Evolutionary conservation across 1,140 invertebrate species (phyloP).

Genomic region (Epicauta chinensis): DNA sequence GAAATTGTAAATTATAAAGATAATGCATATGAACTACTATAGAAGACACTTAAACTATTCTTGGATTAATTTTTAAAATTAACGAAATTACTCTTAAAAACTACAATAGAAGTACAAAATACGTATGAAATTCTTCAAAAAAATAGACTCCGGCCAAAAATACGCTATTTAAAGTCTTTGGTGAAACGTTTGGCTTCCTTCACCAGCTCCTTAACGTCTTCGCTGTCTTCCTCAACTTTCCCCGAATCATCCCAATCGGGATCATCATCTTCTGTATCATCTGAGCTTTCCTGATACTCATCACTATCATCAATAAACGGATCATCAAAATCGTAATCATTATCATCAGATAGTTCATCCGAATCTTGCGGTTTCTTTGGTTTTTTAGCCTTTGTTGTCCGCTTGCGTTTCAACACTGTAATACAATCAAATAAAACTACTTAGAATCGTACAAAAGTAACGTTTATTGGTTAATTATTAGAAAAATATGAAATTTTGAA

Average conservation of each 20-base stretch:
- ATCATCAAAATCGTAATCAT: constrained; percentile 8
- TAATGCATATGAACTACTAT: too few relatives aligned
- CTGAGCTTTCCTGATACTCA: neutral
- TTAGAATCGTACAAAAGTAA: neutral
- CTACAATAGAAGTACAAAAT: too few relatives aligned
- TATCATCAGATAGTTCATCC: neutral
- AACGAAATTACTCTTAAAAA: too few relatives aligned
- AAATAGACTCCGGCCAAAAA: too few relatives aligned
- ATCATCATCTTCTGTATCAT: constrained; percentile 2
- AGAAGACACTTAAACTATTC: too few relatives aligned
- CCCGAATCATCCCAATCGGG: constrained; percentile 8
- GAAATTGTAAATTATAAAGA: too few relatives aligned
- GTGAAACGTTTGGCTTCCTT: constrained; percentile 9
- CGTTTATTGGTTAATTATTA: constrained; percentile 1
- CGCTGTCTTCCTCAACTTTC: constrained; percentile 1
- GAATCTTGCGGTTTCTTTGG: neutral
- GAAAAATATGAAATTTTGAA: constrained; percentile 4
- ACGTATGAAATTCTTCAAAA: too few relatives aligned
- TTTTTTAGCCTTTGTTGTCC: neutral
- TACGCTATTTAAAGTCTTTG: neutral
- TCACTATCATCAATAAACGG: constrained; percentile 9
- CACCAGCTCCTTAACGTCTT: constrained; percentile 2
- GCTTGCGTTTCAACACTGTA: neutral
- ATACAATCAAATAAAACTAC: neutral
- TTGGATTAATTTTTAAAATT: too few relatives aligned